Conservation (phyloP, 1,140 invertebrate species). For the Zaprionus lachaisei region DNA sequence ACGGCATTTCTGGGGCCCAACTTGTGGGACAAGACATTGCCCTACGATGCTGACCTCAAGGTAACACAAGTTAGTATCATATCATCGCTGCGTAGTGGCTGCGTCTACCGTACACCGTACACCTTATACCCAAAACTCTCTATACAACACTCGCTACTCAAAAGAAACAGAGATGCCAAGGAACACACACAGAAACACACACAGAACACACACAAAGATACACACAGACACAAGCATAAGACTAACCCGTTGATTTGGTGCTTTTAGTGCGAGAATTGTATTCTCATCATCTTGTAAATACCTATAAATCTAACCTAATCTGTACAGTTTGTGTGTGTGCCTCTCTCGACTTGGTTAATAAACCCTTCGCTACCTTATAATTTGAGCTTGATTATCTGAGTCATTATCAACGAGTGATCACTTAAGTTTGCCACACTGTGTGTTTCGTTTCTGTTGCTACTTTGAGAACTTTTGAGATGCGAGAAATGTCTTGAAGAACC, state of each 20-base stretch:
- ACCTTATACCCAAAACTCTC: neutral
- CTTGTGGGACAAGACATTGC: conserved; percentile 96
- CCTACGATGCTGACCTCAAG: conserved; percentile 97
- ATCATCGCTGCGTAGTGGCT: conserved; percentile 85
- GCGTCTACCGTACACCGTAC: conserved; percentile 50
- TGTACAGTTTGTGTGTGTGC: conserved; percentile 27
- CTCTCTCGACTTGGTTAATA: conserved; percentile 26
- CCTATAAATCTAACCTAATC: conserved; percentile 3
- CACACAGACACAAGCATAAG: conserved; percentile 21
- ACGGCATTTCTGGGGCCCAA: conserved; percentile 97
- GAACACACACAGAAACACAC: conserved; percentile 19
- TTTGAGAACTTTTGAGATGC: conserved; percentile 15
- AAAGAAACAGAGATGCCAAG: conserved; percentile 24
- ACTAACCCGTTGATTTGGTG: conserved; percentile 62
- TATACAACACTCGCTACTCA: conserved; percentile 25
- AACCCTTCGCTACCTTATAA: neutral
- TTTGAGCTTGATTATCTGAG: neutral
- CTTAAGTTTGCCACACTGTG: neutral
- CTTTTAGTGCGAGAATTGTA: conserved; percentile 76
- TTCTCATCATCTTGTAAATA: conserved; percentile 67
- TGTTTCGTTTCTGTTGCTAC: conserved; percentile 29
- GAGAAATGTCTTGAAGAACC: neutral
- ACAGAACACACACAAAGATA: conserved; percentile 3
- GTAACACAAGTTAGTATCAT: conserved; percentile 90
- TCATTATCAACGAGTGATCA: neutral